Conservation (phyloP, 2,888 invertebrate genomes). For the Watsonalla binaria region DNA sequence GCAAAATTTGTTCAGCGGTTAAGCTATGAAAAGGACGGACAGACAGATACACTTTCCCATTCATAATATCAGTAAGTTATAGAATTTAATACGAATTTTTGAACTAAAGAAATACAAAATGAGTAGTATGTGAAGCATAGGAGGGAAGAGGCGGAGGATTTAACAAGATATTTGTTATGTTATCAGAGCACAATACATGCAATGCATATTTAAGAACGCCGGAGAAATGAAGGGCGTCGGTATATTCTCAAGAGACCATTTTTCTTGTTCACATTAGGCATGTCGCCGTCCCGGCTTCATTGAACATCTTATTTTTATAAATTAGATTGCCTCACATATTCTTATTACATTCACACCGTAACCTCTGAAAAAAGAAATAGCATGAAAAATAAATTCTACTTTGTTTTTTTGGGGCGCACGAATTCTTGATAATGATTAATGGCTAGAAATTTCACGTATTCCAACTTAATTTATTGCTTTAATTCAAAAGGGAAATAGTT, state of each 20-base stretch:
- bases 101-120: neutral
- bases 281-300: slow-evolving; percentile 19
- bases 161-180: neutral
- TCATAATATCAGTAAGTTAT: too few species aligned
- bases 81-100: too few species aligned
- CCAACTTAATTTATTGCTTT: neutral
- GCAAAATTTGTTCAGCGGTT: too few species aligned
- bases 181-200: neutral
- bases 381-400: neutral
- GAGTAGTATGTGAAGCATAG: neutral
- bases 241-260: slow-evolving; percentile 8
- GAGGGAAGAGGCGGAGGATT: neutral
- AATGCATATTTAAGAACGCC: slow-evolving; percentile 1
- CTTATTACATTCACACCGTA: neutral
- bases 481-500: neutral
- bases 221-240: neutral
- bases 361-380: neutral
- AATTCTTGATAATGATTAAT: neutral
- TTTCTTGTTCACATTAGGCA: slow-evolving; percentile 23
- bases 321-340: slow-evolving; percentile 1
- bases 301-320: slow-evolving; percentile 19
- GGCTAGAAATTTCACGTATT: neutral
- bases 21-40: too few species aligned
- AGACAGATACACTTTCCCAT: too few species aligned
- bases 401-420: neutral